phyloP scores from a whole-genome alignment of 2,888 invertebrate species.

The Morpho achilles region DNA sequence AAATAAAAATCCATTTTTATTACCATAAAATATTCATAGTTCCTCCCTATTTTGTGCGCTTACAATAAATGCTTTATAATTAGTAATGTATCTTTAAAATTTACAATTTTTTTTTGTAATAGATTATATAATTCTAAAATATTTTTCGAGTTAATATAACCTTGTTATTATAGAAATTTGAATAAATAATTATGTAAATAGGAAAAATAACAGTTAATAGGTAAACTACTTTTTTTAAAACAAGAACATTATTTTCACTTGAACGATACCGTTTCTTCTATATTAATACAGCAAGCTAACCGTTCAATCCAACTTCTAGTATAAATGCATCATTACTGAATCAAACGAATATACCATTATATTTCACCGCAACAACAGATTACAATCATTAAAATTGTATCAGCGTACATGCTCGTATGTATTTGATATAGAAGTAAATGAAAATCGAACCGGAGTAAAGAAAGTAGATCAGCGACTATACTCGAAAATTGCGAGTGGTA shows the following conservation, averaged over 20 bases:
- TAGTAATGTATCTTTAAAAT: too few relatives aligned
- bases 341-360: slow-evolving; percentile 20
- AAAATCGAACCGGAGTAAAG: slow-evolving; percentile 1
- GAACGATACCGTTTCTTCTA: slow-evolving; percentile 19
- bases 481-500: not conserved
- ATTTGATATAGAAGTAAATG: slow-evolving; percentile 6
- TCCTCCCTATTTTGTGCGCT: too few relatives aligned
- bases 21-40: too few relatives aligned
- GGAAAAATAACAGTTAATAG: not conserved
- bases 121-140: too few relatives aligned
- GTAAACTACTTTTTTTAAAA: not conserved
- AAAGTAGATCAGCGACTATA: not conserved
- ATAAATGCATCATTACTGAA: slow-evolving; percentile 23
- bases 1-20: too few relatives aligned
- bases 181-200: too few relatives aligned
- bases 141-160: too few relatives aligned
- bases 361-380: slow-evolving; percentile 25
- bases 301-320: slow-evolving; percentile 17
- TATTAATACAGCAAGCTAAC: slow-evolving; percentile 26
- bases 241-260: not conserved
- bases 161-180: too few relatives aligned
- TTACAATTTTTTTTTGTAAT: too few relatives aligned
- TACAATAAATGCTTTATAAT: too few relatives aligned
- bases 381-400: slow-evolving; percentile 25
- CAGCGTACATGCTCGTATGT: slow-evolving; percentile 6